Evolutionary conservation across 2,888 invertebrate genomes (phyloP).

Genomic region (Saturnia pavonia): DNA sequence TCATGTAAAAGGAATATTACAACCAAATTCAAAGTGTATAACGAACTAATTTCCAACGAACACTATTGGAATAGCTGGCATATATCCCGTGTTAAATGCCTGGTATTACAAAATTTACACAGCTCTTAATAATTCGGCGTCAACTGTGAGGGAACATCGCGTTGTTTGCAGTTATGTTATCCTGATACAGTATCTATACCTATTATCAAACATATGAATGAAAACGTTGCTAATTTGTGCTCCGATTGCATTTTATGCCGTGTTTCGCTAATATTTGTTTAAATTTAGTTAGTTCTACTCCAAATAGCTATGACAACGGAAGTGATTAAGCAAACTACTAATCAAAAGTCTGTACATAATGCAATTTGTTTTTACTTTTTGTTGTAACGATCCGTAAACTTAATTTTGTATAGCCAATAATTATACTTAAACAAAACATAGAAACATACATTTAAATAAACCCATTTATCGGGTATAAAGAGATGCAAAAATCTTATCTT

Average conservation of each 20-base stretch:
- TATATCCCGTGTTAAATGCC: constrained; percentile 25
- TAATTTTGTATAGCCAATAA: too few relatives aligned
- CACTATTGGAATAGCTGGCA: constrained; percentile 22
- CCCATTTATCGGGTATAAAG: too few relatives aligned
- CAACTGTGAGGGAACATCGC: constrained; percentile 31
- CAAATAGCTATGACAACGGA: not conserved
- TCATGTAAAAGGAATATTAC: not conserved
- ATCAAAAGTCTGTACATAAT: not conserved
- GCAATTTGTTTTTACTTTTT: not conserved
- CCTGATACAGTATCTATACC: constrained; percentile 16
- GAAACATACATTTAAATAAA: too few relatives aligned
- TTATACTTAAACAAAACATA: too few relatives aligned
- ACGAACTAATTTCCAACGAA: constrained; percentile 11
- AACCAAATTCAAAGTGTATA: not conserved
- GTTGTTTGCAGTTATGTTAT: constrained; percentile 27
- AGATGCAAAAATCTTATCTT: too few relatives aligned
- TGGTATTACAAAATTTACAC: constrained; percentile 27
- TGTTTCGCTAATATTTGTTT: not conserved
- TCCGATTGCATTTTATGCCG: not conserved
- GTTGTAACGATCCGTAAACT: not conserved
- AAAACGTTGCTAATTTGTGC: not conserved
- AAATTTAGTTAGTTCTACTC: not conserved
- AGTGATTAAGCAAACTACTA: not conserved
- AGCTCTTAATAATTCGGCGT: constrained; percentile 18
- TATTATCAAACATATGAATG: not conserved